These are phyloP conservation scores for Drosophila falleni DNA, from an alignment of 2,888 invertebrate species.

Conservation along the genomic window DNA sequence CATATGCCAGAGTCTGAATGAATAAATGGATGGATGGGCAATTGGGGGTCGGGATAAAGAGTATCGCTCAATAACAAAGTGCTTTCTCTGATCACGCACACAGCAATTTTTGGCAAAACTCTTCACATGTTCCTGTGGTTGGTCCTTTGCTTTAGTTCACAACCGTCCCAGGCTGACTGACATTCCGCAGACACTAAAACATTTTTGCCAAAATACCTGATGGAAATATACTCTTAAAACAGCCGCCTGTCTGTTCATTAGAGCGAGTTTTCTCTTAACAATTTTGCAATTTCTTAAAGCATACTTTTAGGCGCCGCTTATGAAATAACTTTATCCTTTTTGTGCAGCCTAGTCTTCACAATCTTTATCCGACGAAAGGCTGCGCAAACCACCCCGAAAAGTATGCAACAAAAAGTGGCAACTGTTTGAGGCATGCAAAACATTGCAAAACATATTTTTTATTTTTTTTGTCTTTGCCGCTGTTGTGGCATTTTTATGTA, in stretches of 20 bases:
- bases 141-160: not conserved
- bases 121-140: constrained; percentile 1
- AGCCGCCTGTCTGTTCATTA: constrained; percentile 61
- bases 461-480: constrained; percentile 49
- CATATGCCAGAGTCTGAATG: constrained; percentile 3
- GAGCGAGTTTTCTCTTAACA: constrained; percentile 38
- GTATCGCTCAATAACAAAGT: constrained; percentile 37
- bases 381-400: constrained; percentile 32
- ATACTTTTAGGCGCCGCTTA: constrained; percentile 69
- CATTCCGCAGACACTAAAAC: constrained; percentile 32
- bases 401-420: constrained; percentile 38
- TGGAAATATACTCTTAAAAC: constrained; percentile 38
- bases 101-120: not conserved
- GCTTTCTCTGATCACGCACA: constrained; percentile 29
- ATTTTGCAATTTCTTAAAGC: constrained; percentile 66
- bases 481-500: constrained; percentile 55
- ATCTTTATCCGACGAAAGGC: constrained; percentile 19
- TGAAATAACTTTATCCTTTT: constrained; percentile 55
- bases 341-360: constrained; percentile 1
- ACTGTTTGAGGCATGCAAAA: constrained; percentile 49
- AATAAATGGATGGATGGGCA: constrained; percentile 8
- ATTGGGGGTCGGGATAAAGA: not conserved
- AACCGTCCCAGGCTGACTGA: not conserved
- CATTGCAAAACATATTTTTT: constrained; percentile 64
- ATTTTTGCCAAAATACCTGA: constrained; percentile 41